phyloP scores from a whole-genome alignment of 2,113 vertebrate species.

The Prunella himalayana region DNA sequence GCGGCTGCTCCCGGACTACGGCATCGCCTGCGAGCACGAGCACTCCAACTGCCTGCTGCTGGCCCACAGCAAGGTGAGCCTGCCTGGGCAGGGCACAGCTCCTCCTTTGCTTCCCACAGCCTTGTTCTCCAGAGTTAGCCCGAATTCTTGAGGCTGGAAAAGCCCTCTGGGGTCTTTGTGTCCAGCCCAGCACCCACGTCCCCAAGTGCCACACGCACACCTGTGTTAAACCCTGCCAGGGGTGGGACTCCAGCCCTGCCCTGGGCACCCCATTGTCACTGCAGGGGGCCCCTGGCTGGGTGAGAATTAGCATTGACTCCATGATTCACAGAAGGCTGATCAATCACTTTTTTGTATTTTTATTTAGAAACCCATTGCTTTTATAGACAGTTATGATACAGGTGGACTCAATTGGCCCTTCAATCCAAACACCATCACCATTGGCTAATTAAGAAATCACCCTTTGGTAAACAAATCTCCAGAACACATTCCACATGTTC shows the following conservation, averaged over 20 bases:
- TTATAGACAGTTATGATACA: background rate
- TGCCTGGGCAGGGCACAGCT: background rate
- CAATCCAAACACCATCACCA: background rate
- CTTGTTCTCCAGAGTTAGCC: accelerated
- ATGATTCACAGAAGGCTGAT: background rate
- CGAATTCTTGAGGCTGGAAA: accelerated
- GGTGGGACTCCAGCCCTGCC: too few relatives aligned
- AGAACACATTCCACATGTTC: background rate
- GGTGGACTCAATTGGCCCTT: background rate
- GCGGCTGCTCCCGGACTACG: constrained; percentile 80
- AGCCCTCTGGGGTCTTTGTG: background rate
- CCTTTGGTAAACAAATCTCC: background rate
- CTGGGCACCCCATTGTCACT: background rate
- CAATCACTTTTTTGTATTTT: background rate
- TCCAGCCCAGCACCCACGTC: background rate
- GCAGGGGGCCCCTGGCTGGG: too few relatives aligned
- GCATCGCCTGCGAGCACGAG: constrained; percentile 89
- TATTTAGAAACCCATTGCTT: background rate
- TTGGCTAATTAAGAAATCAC: background rate
- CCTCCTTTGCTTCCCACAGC: accelerated
- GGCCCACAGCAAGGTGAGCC: constrained; percentile 86
- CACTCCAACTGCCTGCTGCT: constrained; percentile 93
- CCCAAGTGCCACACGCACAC: background rate
- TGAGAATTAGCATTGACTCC: background rate
- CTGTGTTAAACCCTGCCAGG: background rate